Percentiles rank a stretch among this genome's conserved stretches.
These are phyloP conservation scores for Epizoanthus illoricatus DNA, from an alignment of 92 coral and sea anemone species.

Conservation along the genomic window DNA sequence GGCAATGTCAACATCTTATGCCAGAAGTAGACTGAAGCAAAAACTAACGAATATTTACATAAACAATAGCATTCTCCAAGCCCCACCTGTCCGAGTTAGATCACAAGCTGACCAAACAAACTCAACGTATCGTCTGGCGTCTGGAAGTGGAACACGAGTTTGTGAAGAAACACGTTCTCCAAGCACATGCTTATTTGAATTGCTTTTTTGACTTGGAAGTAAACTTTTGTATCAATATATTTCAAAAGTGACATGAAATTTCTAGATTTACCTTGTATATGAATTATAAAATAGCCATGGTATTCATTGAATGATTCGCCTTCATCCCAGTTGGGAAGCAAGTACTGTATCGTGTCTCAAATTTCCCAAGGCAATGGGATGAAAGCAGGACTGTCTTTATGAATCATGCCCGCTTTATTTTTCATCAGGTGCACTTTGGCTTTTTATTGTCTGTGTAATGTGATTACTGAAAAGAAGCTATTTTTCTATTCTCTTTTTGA, in stretches of 20 bases:
- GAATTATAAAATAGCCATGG: too few species aligned
- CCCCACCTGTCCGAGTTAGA: constrained; percentile 5
- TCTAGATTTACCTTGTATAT: too few species aligned
- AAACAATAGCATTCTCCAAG: neutral
- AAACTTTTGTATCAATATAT: too few species aligned
- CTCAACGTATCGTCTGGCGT: neutral
- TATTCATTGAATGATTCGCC: too few species aligned
- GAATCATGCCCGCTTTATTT: neutral
- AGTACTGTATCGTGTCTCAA: neutral
- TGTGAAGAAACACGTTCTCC: neutral
- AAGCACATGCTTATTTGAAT: too few species aligned
- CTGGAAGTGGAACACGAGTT: neutral
- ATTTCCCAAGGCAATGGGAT: neutral
- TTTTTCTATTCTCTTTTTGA: too few species aligned
- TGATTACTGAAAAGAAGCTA: too few species aligned
- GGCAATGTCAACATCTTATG: too few species aligned
- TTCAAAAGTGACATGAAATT: too few species aligned
- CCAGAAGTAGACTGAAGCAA: neutral
- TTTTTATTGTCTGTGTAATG: too few species aligned
- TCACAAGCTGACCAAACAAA: neutral
- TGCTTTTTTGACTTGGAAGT: too few species aligned
- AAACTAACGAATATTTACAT: neutral
- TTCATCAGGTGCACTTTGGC: neutral
- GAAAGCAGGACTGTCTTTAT: neutral
- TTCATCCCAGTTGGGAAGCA: too few species aligned